These are phyloP conservation scores for Phalacrocorax carbo DNA, from an alignment of 2,113 vertebrate species.

Conservation along the genomic window DNA sequence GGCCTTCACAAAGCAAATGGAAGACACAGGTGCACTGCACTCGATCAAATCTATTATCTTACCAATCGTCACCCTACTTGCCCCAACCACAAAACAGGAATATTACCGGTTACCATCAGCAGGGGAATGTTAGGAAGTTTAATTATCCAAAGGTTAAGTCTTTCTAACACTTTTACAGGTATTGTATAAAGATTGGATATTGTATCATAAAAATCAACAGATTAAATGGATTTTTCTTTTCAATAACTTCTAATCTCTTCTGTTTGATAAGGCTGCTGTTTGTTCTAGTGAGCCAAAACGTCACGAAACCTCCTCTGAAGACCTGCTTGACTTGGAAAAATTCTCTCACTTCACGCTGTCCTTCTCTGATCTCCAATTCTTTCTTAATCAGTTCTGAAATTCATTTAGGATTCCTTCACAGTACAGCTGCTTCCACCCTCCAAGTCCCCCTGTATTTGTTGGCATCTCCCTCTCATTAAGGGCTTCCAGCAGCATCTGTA, in stretches of 20 bases:
- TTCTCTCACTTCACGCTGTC: background rate
- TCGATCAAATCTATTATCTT: background rate
- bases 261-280: background rate
- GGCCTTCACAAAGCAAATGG: background rate
- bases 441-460: background rate
- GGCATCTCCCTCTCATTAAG: constrained; percentile 34
- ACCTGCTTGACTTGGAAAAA: background rate
- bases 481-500: constrained; percentile 26
- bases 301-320: background rate
- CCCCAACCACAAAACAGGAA: background rate
- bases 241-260: background rate
- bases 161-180: background rate
- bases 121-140: background rate
- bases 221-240: background rate
- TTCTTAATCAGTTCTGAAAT: constrained; percentile 32
- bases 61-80: background rate
- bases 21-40: background rate
- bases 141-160: background rate
- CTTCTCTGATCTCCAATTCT: constrained; percentile 6
- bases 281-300: background rate
- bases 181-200: background rate
- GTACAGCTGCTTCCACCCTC: background rate
- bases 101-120: background rate
- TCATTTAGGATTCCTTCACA: background rate
- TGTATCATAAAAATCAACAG: background rate